Conservation (phyloP, 2,797 vertebrate species). For the Betta splendens region DNA sequence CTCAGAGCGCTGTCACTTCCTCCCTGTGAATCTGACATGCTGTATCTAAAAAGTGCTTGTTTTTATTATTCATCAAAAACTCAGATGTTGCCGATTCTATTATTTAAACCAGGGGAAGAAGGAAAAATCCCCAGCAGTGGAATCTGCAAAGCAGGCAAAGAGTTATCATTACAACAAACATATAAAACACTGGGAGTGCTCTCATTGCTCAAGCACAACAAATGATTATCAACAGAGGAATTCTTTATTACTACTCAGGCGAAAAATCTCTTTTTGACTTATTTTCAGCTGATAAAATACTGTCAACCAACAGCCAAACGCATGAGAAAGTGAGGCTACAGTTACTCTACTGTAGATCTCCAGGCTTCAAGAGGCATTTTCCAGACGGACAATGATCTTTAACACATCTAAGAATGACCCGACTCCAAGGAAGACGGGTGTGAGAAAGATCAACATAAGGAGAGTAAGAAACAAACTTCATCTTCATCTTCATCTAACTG, state of each 20-base stretch:
- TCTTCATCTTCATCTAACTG: no score
- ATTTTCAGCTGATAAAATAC: no score
- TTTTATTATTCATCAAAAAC: constrained; percentile 40
- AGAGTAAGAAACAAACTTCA: no score
- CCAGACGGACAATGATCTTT: constrained; percentile 56
- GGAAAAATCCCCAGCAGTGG: constrained; percentile 2
- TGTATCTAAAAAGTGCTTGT: constrained; percentile 28
- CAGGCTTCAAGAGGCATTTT: constrained; percentile 45
- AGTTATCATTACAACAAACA: no score
- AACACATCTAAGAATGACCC: constrained; percentile 48
- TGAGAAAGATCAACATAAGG: no score
- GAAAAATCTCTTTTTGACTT: no score
- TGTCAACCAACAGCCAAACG: no score
- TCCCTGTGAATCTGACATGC: constrained; percentile 28
- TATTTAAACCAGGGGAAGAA: neutral
- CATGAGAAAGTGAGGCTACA: constrained; percentile 13
- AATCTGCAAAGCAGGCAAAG: constrained; percentile 4
- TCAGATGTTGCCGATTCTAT: neutral
- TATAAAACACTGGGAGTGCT: no score
- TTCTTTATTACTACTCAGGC: no score
- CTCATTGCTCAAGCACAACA: no score
- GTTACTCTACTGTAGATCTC: no score
- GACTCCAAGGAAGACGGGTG: constrained; percentile 50
- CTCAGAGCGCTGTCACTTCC: constrained; percentile 41
- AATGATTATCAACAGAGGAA: no score